Conservation (phyloP, 1,140 invertebrate genomes). For the Trichonephila inaurata region DNA sequence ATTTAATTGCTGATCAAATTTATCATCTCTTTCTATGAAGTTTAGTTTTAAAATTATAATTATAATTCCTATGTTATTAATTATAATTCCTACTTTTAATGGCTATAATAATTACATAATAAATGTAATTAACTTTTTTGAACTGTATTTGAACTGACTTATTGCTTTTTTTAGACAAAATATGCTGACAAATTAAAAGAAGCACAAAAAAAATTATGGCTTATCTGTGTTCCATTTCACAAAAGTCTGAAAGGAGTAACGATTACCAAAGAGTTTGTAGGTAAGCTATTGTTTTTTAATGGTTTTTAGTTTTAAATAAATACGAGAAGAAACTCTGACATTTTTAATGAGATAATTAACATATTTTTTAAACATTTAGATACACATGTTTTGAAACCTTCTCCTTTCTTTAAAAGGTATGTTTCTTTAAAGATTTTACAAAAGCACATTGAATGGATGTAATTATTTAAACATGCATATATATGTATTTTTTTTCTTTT, state of each 20-base stretch:
- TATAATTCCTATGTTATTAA: no score
- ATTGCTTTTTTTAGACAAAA: slow-evolving; percentile 58
- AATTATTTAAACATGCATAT: background rate
- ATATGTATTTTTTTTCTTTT: slow-evolving; percentile 14
- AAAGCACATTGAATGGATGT: no score
- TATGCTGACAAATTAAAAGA: slow-evolving; percentile 71
- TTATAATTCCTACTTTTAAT: no score
- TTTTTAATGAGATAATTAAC: background rate
- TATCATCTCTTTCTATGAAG: no score
- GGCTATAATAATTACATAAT: no score
- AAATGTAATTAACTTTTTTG: no score
- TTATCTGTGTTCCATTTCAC: slow-evolving; percentile 68
- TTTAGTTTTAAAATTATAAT: no score
- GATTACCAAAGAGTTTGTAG: slow-evolving; percentile 69
- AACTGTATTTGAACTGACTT: no score
- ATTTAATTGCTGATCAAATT: no score
- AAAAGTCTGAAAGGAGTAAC: slow-evolving; percentile 12
- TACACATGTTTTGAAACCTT: slow-evolving; percentile 73
- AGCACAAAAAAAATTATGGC: slow-evolving; percentile 70
- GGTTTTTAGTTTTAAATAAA: background rate
- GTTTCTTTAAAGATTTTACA: background rate
- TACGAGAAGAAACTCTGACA: background rate
- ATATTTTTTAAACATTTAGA: slow-evolving; percentile 43
- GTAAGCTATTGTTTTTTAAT: background rate
- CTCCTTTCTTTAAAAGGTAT: slow-evolving; percentile 76